Evolutionary conservation across 2,113 vertebrate species (phyloP), one percentile per base, ranked within the genome.

Genomic region (Nymphicus hollandicus): DNA sequence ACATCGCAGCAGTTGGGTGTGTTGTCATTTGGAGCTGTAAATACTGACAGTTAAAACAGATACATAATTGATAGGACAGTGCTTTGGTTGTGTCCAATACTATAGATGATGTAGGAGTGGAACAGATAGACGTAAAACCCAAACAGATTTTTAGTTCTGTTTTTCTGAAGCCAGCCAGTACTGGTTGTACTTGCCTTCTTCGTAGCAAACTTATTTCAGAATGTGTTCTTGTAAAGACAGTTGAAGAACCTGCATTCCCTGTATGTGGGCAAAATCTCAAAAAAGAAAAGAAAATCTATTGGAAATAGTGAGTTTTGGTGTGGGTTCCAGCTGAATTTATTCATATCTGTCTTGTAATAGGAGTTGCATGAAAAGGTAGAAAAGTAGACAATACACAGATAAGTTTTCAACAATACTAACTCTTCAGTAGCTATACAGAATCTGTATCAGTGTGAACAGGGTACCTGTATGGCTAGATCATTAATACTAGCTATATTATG

Each of bases 361-460:
- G 10, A 76, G 15, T 56, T 76, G 49, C 31, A 37, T 56, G 43
- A 56, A n/a, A 49, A 37, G 55, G n/a, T 81, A 31, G 53, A 43
- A 16, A 20, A 43, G 23, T 33, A 70, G 35, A 20, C 15, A 37
- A 44, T 10, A 4, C 0, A 0, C 31, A 56, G 31, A 1, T 39
- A 18, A 37, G 31, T 50, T 81, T 70, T 64, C 41, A 50, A 37
- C 23, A 74, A 24, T 27, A 22, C 7, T 43, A 46, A 12, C 28
- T 49, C 61, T 81, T 74, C 28, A 28, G 55, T 52, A 63, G 8
- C 6, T 68, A 2, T 53, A 6, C 12, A 29, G 17, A 56, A 24
- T 71, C 28, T 43, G 2, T 35, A 10, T 85, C 19, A 6, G 1
- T 50, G 28, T 72, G 63, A 69, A 28, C 25, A 74, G 56, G 43